These are phyloP conservation scores for Ormyrus rosae DNA, from an alignment of 2,888 invertebrate genomes.

Conservation along the genomic window DNA sequence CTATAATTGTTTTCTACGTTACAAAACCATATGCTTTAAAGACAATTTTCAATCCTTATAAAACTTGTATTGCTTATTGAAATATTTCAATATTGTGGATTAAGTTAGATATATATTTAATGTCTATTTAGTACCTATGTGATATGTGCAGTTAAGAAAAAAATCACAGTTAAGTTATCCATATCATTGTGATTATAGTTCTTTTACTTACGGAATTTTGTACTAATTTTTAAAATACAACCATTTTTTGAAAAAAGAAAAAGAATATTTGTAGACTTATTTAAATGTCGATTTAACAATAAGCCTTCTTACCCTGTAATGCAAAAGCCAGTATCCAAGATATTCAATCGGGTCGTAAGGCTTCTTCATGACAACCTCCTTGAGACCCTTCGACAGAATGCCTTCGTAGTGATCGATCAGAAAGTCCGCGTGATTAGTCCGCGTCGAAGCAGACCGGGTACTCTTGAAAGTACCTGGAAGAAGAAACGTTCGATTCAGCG, in stretches of 20 bases:
- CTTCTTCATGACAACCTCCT: conserved; percentile 64
- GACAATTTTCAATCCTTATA: not conserved
- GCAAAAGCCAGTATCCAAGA: conserved; percentile 68
- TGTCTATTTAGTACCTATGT: too few relatives aligned
- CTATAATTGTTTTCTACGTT: too few relatives aligned
- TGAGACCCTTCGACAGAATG: conserved; percentile 62
- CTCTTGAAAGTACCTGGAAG: conserved; percentile 23
- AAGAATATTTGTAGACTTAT: not conserved
- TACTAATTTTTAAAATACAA: too few relatives aligned
- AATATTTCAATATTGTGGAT: too few relatives aligned
- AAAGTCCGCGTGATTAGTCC: conserved; percentile 48
- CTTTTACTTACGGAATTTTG: too few relatives aligned
- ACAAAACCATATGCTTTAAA: conserved; percentile 47
- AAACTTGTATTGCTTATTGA: too few relatives aligned
- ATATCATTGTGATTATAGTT: too few relatives aligned
- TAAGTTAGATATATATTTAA: too few relatives aligned
- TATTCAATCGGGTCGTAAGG: conserved; percentile 69
- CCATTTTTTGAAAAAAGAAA: not conserved
- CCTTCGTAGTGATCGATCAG: conserved; percentile 58
- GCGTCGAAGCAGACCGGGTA: not conserved
- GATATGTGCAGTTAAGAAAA: too few relatives aligned
- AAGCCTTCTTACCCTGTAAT: conserved; percentile 64
- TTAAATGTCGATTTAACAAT: conserved; percentile 37
- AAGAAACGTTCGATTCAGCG: too few relatives aligned
- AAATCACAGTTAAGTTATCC: too few relatives aligned